A percentile compares a stretch with the other conserved stretches of the same genome.
These are phyloP conservation scores for Aethes cnicana DNA, from an alignment of 2,888 invertebrate genomes.

Conservation along the genomic window DNA sequence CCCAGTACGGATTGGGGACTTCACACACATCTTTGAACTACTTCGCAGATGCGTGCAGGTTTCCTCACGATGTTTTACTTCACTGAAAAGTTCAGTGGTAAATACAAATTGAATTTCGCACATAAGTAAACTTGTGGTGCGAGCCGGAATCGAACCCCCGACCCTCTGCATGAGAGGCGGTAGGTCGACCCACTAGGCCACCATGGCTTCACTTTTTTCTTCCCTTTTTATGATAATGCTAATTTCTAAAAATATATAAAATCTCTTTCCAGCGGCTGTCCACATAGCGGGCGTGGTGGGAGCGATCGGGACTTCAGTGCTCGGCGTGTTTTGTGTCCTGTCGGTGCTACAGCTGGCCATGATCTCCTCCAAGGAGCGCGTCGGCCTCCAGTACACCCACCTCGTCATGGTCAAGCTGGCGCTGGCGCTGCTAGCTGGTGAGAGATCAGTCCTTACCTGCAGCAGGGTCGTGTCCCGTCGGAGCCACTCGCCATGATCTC, in stretches of 20 bases:
- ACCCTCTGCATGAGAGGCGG: too few species aligned
- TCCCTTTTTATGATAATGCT: background rate
- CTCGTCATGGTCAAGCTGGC: slow-evolving; percentile 91
- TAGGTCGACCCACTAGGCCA: too few species aligned
- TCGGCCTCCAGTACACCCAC: slow-evolving; percentile 89
- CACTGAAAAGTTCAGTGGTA: too few species aligned
- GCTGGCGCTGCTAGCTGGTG: slow-evolving; percentile 89
- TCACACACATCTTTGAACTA: too few species aligned
- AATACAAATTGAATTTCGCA: too few species aligned
- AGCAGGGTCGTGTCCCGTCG: slow-evolving; percentile 89
- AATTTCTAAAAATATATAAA: background rate
- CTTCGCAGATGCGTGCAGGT: too few species aligned
- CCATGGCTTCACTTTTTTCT: too few species aligned
- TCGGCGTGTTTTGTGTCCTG: slow-evolving; percentile 90
- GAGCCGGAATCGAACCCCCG: too few species aligned
- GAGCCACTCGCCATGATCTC: slow-evolving; percentile 93
- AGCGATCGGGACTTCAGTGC: slow-evolving; percentile 86
- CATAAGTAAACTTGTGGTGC: too few species aligned
- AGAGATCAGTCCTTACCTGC: slow-evolving; percentile 50
- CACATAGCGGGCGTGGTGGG: slow-evolving; percentile 92
- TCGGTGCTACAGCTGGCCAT: slow-evolving; percentile 93
- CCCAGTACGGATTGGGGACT: too few species aligned
- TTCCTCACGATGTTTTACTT: too few species aligned
- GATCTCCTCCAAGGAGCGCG: slow-evolving; percentile 92
- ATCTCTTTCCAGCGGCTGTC: slow-evolving; percentile 86